Conservation (phyloP, 2,113 vertebrate genomes). For the Ictalurus furcatus region DNA sequence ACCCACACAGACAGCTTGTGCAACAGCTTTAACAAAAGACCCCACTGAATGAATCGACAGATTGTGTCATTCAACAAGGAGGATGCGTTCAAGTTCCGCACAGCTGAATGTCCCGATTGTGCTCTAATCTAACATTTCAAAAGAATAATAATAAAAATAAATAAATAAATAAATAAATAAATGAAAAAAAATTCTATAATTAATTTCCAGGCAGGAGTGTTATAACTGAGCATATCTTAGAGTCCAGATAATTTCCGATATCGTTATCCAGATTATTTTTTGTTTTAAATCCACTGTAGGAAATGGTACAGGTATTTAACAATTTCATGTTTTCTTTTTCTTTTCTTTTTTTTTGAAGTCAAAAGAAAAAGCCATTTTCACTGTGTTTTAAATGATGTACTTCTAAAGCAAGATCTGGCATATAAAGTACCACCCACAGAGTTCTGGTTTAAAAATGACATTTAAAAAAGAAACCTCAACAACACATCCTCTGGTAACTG, state of each 20-base stretch:
- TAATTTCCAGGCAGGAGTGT: neutral
- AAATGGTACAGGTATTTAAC: neutral
- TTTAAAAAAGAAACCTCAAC: neutral
- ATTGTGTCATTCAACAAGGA: slow-evolving; percentile 18
- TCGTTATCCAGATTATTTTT: neutral
- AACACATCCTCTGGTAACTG: neutral
- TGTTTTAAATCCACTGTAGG: neutral
- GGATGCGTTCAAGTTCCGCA: neutral
- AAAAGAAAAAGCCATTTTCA: no score
- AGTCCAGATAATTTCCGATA: neutral
- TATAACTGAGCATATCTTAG: neutral
- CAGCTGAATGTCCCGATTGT: neutral
- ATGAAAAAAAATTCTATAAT: neutral
- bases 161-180: no score
- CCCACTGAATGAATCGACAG: slow-evolving; percentile 17
- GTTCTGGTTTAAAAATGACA: neutral
- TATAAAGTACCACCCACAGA: neutral
- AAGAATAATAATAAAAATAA: no score
- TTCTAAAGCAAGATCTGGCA: neutral
- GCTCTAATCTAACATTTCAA: neutral
- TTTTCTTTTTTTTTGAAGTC: no score
- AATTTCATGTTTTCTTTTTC: neutral
- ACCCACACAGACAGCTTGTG: slow-evolving; percentile 36
- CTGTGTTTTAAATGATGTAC: neutral
- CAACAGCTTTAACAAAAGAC: slow-evolving; percentile 42